These are phyloP conservation scores for Podiceps cristatus DNA, from an alignment of 2,113 vertebrate species.

Conservation along the genomic window DNA sequence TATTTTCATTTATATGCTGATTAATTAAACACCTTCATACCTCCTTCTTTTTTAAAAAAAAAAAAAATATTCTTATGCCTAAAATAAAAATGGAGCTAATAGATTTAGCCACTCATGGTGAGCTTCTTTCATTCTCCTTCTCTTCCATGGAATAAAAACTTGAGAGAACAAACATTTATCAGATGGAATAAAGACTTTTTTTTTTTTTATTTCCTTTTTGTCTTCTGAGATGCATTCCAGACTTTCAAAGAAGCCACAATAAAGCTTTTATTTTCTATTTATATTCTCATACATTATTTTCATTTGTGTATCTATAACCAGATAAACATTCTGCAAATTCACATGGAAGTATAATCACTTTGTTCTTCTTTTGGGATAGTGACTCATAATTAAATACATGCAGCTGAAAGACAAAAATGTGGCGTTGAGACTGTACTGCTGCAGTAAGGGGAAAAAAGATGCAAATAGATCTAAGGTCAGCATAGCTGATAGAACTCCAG, in stretches of 20 bases:
- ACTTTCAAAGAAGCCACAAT: conserved; percentile 64
- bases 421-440: not conserved
- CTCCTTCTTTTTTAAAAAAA: not conserved
- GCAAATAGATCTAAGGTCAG: not conserved
- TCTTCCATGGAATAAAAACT: conserved; percentile 22
- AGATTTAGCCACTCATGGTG: not conserved
- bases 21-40: conserved; percentile 47
- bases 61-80: not conserved
- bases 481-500: not conserved
- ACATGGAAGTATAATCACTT: conserved; percentile 52
- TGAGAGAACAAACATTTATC: conserved; percentile 62
- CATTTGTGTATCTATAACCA: conserved; percentile 57
- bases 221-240: conserved; percentile 63
- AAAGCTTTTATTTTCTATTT: conserved; percentile 71
- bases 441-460: not conserved
- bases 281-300: conserved; percentile 51
- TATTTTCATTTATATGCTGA: conserved; percentile 46
- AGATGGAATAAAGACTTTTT: conserved; percentile 52
- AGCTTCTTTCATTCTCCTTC: conserved; percentile 48
- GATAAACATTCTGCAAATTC: conserved; percentile 62
- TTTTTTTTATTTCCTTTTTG: conserved; percentile 36
- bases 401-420: conserved; percentile 21
- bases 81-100: conserved; percentile 53
- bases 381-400: conserved; percentile 58
- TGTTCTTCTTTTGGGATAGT: conserved; percentile 57